phyloP scores from a whole-genome alignment of 2,113 vertebrate species.

The Melanocharis versteri region DNA sequence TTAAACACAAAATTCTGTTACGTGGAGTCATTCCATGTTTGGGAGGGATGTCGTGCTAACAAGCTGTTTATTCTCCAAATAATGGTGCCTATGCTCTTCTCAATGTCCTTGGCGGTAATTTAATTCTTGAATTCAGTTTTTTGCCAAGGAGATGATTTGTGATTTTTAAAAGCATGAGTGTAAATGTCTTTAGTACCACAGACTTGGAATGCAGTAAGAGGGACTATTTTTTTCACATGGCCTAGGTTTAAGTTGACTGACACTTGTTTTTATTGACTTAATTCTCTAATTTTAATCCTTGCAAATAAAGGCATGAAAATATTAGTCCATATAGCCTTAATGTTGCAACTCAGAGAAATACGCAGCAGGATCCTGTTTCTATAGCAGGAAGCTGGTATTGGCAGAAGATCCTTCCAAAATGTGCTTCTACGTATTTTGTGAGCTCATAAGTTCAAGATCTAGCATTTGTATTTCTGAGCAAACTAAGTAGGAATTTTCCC shows the following conservation, averaged over 20 bases:
- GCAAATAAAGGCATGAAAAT: background rate
- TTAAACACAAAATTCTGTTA: background rate
- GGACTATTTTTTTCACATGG: background rate
- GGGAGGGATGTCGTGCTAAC: background rate
- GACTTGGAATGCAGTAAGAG: background rate
- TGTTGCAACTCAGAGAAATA: background rate
- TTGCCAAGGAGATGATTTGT: background rate
- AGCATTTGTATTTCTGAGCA: background rate
- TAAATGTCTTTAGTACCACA: background rate
- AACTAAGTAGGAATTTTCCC: background rate
- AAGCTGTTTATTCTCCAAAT: background rate
- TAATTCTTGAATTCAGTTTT: background rate
- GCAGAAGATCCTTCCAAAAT: background rate
- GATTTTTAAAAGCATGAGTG: background rate
- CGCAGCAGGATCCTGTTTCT: background rate
- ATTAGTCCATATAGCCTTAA: background rate
- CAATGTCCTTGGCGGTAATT: background rate
- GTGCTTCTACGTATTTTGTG: accelerated
- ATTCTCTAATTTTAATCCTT: background rate
- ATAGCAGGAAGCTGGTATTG: background rate
- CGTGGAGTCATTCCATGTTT: background rate
- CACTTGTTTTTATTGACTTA: background rate
- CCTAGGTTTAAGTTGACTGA: background rate
- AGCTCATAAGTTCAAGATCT: background rate
- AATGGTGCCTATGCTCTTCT: background rate